These are phyloP conservation scores for Megaceryle alcyon DNA, from an alignment of 2,797 vertebrate genomes.

Conservation along the genomic window DNA sequence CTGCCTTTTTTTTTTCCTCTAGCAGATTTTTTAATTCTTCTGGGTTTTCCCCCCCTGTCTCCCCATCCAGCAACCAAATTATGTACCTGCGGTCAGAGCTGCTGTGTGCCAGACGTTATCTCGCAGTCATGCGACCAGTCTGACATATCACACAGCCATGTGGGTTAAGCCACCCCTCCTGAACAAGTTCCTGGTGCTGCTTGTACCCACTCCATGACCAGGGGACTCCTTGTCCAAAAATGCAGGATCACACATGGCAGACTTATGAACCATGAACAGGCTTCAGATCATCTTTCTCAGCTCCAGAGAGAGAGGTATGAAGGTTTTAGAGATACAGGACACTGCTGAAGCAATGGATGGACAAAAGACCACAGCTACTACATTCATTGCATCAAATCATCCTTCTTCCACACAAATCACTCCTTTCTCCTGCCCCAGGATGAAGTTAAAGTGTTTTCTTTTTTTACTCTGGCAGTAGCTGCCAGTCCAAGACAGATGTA, in stretches of 20 bases:
- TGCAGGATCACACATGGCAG: neutral
- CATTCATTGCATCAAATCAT: neutral
- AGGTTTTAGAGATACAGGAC: neutral
- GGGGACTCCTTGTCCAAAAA: neutral
- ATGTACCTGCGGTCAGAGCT: neutral
- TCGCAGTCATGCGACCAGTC: neutral
- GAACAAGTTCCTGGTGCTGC: neutral
- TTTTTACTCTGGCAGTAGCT: neutral
- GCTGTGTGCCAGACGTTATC: neutral
- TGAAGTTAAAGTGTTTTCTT: neutral
- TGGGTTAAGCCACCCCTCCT: neutral
- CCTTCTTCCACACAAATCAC: neutral
- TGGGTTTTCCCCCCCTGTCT: slow-evolving; percentile 13
- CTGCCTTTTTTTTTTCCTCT: neutral
- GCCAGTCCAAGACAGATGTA: neutral
- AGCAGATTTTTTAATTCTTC: neutral
- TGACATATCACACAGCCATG: accelerated
- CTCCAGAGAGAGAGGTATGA: neutral
- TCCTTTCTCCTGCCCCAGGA: neutral
- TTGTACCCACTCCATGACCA: accelerated
- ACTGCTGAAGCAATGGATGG: neutral
- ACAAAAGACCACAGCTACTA: neutral
- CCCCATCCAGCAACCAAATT: neutral
- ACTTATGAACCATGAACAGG: neutral
- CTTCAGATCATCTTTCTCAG: neutral